Base-by-base conservation (phyloP, 2,113 vertebrate genomes). In the Microcebus murinus region DNA sequence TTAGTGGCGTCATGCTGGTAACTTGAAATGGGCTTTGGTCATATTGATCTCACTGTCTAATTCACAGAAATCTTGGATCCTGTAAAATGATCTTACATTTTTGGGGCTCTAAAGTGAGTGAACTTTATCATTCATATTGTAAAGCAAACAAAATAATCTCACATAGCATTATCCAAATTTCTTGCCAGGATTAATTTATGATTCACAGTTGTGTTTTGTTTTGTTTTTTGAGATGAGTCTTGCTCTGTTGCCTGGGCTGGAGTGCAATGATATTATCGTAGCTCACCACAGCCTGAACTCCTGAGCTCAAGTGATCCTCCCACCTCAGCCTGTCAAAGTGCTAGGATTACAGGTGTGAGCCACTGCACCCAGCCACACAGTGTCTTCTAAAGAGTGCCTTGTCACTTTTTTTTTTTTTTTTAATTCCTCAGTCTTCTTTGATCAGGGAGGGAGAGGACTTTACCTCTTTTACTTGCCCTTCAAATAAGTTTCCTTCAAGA, bases 131-230 rank as follows among this genome's bases (percentile, higher is more conserved):
- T 31, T 1, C 11, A 50, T 52, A 4, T 80, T 91, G 50, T 61
- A 88, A 68, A 91, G 15, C n/a, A 93, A 94, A 63, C 48, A 61
- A 82, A 85, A 50, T 88, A 7, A 81, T 73, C 63, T 96, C 57
- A 65, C 11, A 23, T 31, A 6, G 34, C 6, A 29, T 83, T 77
- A 68, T 59, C 39, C n/a, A 92, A 8, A 77, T 87, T 94, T 92
- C 87, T 87, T 96, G 34, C 57, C 48, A 74, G 52, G 74, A 67
- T 57, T 45, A 50, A 8, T 79, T 74, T 59, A 48, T 83, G 55
- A 4, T 67, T 87, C 50, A 45, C 59, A 57, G 48, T 31, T 8
- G 67, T 63, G 63, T 57, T 57, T 21, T 57, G 48, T 36, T 11
- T 83, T 55, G 68, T 93, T 95, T 63, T 63, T 63, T 29, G 27